These are phyloP conservation scores for Lasioglossum oenotherae DNA, from an alignment of 2,888 invertebrate species.

Conservation along the genomic window DNA sequence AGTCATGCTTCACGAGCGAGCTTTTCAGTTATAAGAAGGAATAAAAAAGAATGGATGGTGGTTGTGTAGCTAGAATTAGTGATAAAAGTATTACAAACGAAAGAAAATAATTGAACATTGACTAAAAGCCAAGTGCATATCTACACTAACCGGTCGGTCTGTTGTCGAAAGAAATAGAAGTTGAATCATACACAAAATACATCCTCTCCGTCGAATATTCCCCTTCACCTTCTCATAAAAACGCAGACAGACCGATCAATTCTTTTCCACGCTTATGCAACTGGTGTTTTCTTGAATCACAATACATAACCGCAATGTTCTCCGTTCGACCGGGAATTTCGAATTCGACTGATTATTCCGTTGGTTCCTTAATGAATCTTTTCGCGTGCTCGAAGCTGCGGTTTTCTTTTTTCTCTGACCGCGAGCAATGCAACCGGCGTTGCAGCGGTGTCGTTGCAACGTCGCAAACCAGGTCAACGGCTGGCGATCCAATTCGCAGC, in stretches of 20 bases:
- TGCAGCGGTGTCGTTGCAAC: neutral
- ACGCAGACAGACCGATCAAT: conserved; percentile 7
- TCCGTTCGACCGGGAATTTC: neutral
- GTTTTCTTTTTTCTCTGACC: conserved; percentile 1
- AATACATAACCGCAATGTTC: neutral
- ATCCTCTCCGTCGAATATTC: neutral
- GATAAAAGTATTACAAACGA: neutral
- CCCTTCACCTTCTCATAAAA: conserved; percentile 5
- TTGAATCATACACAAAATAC: neutral
- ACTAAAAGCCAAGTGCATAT: neutral
- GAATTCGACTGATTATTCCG: neutral
- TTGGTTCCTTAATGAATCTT: neutral
- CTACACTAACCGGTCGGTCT: neutral
- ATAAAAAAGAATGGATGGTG: neutral
- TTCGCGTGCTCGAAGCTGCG: conserved; percentile 10
- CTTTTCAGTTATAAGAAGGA: neutral
- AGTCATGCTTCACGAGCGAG: neutral
- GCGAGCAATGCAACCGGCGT: neutral
- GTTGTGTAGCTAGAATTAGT: neutral
- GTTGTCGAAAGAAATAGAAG: neutral
- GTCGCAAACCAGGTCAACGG: conserved; percentile 23
- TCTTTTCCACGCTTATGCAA: conserved; percentile 4
- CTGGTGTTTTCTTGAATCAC: neutral
- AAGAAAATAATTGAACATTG: neutral
- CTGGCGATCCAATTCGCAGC: neutral